Conservation (phyloP, 1,140 invertebrate species). For the Frieseomelitta varia region DNA sequence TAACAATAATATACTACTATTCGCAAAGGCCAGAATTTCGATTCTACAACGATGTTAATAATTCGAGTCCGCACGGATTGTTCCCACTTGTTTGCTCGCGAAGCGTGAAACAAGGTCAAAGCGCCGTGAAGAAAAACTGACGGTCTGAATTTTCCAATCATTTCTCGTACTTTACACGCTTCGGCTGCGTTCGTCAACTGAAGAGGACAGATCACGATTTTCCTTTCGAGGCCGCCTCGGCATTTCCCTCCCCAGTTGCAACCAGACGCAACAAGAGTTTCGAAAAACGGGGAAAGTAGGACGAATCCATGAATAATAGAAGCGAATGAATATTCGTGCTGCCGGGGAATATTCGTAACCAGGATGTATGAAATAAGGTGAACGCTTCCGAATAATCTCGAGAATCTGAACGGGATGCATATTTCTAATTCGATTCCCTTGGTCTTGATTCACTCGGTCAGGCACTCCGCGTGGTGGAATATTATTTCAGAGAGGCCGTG, state of each 20-base stretch:
- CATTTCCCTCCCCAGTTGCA: background rate
- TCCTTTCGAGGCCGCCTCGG: background rate
- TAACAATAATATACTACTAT: too few species aligned
- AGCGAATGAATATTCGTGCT: conserved; percentile 48
- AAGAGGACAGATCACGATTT: background rate
- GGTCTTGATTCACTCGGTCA: background rate
- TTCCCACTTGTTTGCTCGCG: too few species aligned
- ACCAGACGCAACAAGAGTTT: conserved; percentile 16
- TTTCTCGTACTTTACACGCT: too few species aligned
- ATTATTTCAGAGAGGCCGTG: background rate
- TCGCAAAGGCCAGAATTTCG: too few species aligned
- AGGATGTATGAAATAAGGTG: conserved; percentile 39
- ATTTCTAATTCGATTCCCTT: conserved; percentile 34
- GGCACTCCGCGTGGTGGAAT: too few species aligned
- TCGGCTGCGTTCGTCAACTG: background rate
- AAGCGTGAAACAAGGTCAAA: too few species aligned
- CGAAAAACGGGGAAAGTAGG: conserved; percentile 36
- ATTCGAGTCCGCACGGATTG: too few species aligned
- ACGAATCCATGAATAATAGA: conserved; percentile 45
- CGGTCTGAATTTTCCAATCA: too few species aligned
- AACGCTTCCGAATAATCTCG: conserved; percentile 24
- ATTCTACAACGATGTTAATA: too few species aligned
- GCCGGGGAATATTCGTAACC: conserved; percentile 25
- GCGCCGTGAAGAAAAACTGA: too few species aligned
- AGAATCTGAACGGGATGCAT: conserved; percentile 24